Evolutionary conservation across 2,888 invertebrate genomes (phyloP), one percentile per base, ranked within the genome.

Genomic region (Drosophila histrio): DNA sequence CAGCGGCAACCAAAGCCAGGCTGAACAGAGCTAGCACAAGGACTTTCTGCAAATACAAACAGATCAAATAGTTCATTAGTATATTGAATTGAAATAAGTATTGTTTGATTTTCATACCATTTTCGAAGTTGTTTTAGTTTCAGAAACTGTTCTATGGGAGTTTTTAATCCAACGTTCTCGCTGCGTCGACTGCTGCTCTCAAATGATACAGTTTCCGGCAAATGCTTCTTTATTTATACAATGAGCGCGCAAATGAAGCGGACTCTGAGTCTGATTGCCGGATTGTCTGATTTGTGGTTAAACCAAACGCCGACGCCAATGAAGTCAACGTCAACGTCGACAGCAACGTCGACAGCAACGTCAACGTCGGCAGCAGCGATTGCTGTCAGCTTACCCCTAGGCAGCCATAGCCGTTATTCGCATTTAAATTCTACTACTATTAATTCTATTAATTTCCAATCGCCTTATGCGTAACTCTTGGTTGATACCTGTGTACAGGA

Each of bases 221-320:
- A 82, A 62, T 81, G 83, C 80, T 75, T 86, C 84, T 75, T 72
- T 88, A 86, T 86, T 86, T 86, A 86, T 86, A 86, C 67, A 70
- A 52, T 34, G 60, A 67, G 64, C 68, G 50, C 56, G 44, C 44
- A 19, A 46, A 52, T 28, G 50, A 30, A 46, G 43, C 34, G 39
- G 24, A 47, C 34, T 52, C 41, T 3, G 41, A 60, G 41, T 52
- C 60, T 41, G 58, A 50, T 50, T 57, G 57, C 13, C 61, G 52
- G 62, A 62, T 28, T 57, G 57, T 52, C 44, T 58, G 52, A 50
- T 63, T 44, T 63, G 44, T 58, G 58, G 58, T 57, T 26, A 47
- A 46, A 32, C 32, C 56, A 36, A 56, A 32, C 50, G 52, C 36
- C 47, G 53, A 65, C 44, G 49, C 22, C 21, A 19, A 54, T 30